These are phyloP conservation scores for Drosophila paranaensis DNA, from an alignment of 2,888 invertebrate genomes.

Conservation along the genomic window DNA sequence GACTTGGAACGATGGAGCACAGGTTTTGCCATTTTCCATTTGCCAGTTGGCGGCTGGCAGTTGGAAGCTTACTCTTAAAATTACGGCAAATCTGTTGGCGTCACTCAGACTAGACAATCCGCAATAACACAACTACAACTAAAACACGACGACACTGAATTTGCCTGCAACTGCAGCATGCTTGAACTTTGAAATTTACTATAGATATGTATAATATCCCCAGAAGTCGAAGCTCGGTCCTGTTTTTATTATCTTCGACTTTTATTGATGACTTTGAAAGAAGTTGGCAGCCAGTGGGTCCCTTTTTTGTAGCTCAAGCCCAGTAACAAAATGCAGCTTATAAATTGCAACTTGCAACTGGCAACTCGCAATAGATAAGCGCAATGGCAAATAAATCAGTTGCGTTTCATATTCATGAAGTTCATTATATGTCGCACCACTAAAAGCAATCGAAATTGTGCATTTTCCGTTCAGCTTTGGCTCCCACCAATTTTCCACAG, in stretches of 20 bases:
- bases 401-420: slow-evolving; percentile 17
- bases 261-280: slow-evolving; percentile 72
- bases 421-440: slow-evolving; percentile 35
- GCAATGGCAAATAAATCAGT: slow-evolving; percentile 42
- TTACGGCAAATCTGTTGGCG: slow-evolving; percentile 70
- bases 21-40: slow-evolving; percentile 44
- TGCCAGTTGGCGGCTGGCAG: slow-evolving; percentile 23
- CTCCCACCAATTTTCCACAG: slow-evolving; percentile 34
- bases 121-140: background rate
- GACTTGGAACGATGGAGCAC: slow-evolving; percentile 68
- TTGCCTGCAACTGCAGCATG: slow-evolving; percentile 50
- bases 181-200: slow-evolving; percentile 45
- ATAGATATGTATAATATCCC: slow-evolving; percentile 3
- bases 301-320: background rate
- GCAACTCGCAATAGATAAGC: slow-evolving; percentile 47
- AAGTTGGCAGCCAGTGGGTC: slow-evolving; percentile 41
- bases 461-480: slow-evolving; percentile 21
- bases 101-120: slow-evolving; percentile 77
- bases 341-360: slow-evolving; percentile 27
- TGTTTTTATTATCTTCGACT: slow-evolving; percentile 44
- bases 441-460: slow-evolving; percentile 39
- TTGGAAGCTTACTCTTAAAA: slow-evolving; percentile 42
- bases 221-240: slow-evolving; percentile 9
- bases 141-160: slow-evolving; percentile 40
- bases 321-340: background rate